A percentile compares a stretch with the other conserved stretches of the same genome.
Evolutionary conservation across 2,888 invertebrate genomes (phyloP).

Genomic region (Stictocephala bisonia): DNA sequence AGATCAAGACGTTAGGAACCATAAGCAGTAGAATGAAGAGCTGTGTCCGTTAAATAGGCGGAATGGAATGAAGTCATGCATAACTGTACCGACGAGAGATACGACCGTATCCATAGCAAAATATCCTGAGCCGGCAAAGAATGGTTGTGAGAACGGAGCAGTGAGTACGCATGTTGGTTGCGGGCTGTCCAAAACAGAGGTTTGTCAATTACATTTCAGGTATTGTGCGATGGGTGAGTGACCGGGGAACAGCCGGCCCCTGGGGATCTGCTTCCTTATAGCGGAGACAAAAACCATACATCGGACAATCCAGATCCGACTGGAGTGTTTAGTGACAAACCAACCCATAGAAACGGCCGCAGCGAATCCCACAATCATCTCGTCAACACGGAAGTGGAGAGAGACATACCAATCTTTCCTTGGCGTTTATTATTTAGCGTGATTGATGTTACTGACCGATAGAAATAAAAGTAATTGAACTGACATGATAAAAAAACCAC

Average conservation of each 20-base stretch:
- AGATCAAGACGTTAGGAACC: too few relatives aligned
- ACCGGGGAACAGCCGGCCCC: slow-evolving; percentile 24
- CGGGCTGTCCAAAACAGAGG: background rate
- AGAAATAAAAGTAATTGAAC: too few relatives aligned
- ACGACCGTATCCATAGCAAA: slow-evolving; percentile 4
- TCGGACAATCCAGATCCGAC: background rate
- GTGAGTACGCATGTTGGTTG: background rate
- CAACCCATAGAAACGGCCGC: background rate
- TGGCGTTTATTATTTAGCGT: too few relatives aligned
- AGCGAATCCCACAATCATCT: background rate
- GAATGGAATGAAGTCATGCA: too few relatives aligned
- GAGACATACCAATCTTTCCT: too few relatives aligned
- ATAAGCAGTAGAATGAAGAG: too few relatives aligned
- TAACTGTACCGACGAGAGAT: slow-evolving; percentile 22
- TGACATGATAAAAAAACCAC: too few relatives aligned
- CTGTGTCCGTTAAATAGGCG: too few relatives aligned
- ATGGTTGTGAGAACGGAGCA: background rate
- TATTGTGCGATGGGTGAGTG: slow-evolving; percentile 43
- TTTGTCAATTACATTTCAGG: slow-evolving; percentile 45
- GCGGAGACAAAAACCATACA: background rate
- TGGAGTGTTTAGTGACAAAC: background rate
- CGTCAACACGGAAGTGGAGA: too few relatives aligned
- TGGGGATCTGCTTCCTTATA: background rate
- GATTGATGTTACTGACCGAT: too few relatives aligned
- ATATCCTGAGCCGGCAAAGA: slow-evolving; percentile 12